These are phyloP conservation scores for Plebejus anna DNA, from an alignment of 2,888 invertebrate species.

Conservation along the genomic window DNA sequence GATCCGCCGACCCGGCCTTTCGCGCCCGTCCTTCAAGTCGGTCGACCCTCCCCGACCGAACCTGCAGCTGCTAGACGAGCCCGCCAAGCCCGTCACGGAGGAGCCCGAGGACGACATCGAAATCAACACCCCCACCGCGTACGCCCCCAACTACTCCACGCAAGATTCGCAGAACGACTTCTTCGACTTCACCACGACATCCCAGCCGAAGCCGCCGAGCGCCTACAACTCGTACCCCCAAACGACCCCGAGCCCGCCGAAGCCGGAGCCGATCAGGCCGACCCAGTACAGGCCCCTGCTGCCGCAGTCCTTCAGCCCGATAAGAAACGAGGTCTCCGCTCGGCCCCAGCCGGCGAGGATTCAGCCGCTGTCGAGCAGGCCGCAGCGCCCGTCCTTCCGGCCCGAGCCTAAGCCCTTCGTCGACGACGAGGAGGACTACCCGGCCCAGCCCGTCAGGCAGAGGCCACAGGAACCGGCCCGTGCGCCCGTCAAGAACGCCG, in stretches of 20 bases:
- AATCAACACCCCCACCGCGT: slow-evolving; percentile 76
- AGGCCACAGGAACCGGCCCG: slow-evolving; percentile 68
- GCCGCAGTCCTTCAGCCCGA: slow-evolving; percentile 64
- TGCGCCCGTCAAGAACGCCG: slow-evolving; percentile 57
- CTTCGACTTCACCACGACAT: slow-evolving; percentile 68
- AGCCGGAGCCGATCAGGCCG: slow-evolving; percentile 66
- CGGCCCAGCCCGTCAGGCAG: slow-evolving; percentile 68
- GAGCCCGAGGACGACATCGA: slow-evolving; percentile 82
- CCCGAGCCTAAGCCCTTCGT: slow-evolving; percentile 69
- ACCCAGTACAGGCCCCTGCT: slow-evolving; percentile 69
- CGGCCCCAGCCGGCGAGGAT: slow-evolving; percentile 69
- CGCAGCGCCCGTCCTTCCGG: slow-evolving; percentile 75
- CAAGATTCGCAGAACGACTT: slow-evolving; percentile 71
- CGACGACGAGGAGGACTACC: slow-evolving; percentile 65
- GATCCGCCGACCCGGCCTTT: slow-evolving; percentile 64
- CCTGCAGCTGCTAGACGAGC: slow-evolving; percentile 73
- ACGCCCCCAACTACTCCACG: slow-evolving; percentile 65
- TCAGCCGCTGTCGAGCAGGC: slow-evolving; percentile 71
- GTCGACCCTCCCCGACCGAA: slow-evolving; percentile 70
- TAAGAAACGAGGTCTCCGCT: slow-evolving; percentile 58
- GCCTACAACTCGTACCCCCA: slow-evolving; percentile 67
- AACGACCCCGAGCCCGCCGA: slow-evolving; percentile 57
- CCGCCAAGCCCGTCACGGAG: slow-evolving; percentile 84
- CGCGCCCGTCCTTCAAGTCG: slow-evolving; percentile 68
- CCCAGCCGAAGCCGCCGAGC: slow-evolving; percentile 68